Evolutionary conservation across 2,113 vertebrate species (phyloP).

Genomic region (Piprites chloris): DNA sequence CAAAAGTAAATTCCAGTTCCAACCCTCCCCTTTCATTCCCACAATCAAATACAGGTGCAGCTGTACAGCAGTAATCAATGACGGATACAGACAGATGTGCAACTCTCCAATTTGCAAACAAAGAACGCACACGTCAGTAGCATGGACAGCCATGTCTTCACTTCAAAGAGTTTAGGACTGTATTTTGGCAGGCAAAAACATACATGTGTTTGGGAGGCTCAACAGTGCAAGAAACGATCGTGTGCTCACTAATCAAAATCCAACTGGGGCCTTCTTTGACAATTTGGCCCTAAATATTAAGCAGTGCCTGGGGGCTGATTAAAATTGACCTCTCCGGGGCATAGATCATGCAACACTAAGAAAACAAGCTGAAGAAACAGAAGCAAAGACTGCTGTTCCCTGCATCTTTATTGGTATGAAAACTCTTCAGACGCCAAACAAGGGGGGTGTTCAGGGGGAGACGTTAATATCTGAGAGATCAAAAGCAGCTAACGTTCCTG

Average conservation of each 20-base stretch:
- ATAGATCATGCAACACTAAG: slow-evolving; percentile 69
- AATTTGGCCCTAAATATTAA: slow-evolving; percentile 58
- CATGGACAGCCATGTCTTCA: not conserved
- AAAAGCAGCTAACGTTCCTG: slow-evolving; percentile 77
- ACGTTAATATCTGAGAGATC: slow-evolving; percentile 80
- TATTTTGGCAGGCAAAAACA: slow-evolving; percentile 53
- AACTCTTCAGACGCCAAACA: slow-evolving; percentile 66
- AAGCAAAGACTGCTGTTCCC: slow-evolving; percentile 64
- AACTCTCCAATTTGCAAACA: slow-evolving; percentile 20
- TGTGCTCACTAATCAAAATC: slow-evolving; percentile 44
- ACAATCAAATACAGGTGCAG: slow-evolving; percentile 50
- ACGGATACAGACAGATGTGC: slow-evolving; percentile 39
- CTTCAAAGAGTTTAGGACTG: slow-evolving; percentile 51
- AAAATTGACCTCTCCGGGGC: slow-evolving; percentile 68
- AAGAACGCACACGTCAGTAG: slow-evolving; percentile 23
- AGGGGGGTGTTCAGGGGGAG: slow-evolving; percentile 53
- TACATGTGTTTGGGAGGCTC: slow-evolving; percentile 54
- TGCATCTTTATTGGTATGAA: slow-evolving; percentile 74
- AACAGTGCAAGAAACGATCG: not conserved
- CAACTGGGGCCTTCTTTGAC: slow-evolving; percentile 24
- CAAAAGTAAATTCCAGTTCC: slow-evolving; percentile 27
- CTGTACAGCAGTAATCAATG: not conserved
- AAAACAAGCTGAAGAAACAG: slow-evolving; percentile 69
- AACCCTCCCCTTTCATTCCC: not conserved
- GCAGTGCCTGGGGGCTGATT: slow-evolving; percentile 70